Conservation (phyloP, 2,797 vertebrate species). For the Peromyscus nudipes region DNA sequence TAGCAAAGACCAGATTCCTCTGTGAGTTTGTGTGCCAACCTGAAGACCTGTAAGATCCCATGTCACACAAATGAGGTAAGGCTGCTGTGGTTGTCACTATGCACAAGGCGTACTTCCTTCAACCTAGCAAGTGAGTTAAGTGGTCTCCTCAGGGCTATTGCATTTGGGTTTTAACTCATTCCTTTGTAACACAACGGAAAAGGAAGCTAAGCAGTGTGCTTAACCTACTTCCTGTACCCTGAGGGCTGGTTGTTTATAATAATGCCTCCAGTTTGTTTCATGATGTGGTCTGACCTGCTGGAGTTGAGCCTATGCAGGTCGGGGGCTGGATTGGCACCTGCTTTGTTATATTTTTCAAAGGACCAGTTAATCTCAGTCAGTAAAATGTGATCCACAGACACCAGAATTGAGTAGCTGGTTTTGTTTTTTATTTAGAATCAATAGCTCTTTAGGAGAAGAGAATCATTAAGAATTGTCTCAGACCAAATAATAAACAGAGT, state of each 20-base stretch:
- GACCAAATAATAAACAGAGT: not conserved
- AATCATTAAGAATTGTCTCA: not conserved
- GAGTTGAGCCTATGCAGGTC: not conserved
- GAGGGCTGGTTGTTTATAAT: no score
- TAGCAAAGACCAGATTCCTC: not conserved
- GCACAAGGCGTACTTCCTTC: not conserved
- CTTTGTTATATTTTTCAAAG: not conserved
- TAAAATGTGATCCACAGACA: not conserved
- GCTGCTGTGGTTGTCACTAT: not conserved
- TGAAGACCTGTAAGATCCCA: not conserved
- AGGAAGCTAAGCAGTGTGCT: accelerated
- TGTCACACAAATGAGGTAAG: not conserved
- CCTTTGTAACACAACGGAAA: not conserved
- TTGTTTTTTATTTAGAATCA: not conserved
- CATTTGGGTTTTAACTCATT: not conserved
- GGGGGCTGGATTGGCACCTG: not conserved
- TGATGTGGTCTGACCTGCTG: not conserved
- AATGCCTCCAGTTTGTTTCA: no score
- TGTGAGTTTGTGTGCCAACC: no score
- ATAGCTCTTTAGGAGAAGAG: not conserved
- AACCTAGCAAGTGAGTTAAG: not conserved
- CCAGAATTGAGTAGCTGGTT: not conserved
- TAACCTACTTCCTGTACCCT: accelerated
- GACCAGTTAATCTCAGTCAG: not conserved
- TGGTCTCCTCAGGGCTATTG: not conserved